These are phyloP conservation scores for Diabrotica undecimpunctata DNA, from an alignment of 1,140 invertebrate species.

Conservation along the genomic window DNA sequence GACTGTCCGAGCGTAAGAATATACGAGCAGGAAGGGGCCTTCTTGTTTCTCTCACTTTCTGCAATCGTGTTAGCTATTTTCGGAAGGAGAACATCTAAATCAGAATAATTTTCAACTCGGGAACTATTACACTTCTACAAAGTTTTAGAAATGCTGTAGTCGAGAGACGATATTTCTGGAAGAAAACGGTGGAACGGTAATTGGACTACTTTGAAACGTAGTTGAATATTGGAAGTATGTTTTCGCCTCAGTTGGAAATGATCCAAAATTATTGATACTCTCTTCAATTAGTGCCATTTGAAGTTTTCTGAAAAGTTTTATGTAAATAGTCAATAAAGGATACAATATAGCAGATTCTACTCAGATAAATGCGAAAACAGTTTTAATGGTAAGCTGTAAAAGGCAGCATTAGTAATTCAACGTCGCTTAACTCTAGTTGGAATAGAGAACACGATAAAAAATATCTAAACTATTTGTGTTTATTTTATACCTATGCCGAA, in stretches of 20 bases:
- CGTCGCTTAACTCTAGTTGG: too few relatives aligned
- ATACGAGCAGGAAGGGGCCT: neutral
- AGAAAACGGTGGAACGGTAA: neutral
- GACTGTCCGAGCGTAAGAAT: neutral
- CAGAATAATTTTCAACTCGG: constrained; percentile 22
- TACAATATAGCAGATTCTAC: too few relatives aligned
- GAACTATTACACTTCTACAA: constrained; percentile 16
- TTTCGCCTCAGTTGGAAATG: neutral
- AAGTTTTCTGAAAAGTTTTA: too few relatives aligned
- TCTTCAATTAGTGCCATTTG: neutral
- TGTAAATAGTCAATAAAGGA: too few relatives aligned
- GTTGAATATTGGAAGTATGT: neutral
- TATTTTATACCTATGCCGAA: too few relatives aligned
- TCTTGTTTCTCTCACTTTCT: neutral
- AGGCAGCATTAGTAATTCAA: too few relatives aligned
- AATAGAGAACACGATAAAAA: too few relatives aligned
- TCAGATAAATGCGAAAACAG: too few relatives aligned
- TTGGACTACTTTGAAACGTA: neutral
- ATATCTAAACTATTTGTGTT: too few relatives aligned
- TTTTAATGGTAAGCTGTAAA: too few relatives aligned
- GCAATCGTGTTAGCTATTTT: neutral
- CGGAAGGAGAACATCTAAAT: constrained; percentile 20
- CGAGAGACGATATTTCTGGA: constrained; percentile 5
- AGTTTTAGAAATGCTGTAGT: constrained; percentile 6
- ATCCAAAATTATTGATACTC: neutral